Conservation (phyloP, 2,113 vertebrate species). For the Lanius ludovicianus region DNA sequence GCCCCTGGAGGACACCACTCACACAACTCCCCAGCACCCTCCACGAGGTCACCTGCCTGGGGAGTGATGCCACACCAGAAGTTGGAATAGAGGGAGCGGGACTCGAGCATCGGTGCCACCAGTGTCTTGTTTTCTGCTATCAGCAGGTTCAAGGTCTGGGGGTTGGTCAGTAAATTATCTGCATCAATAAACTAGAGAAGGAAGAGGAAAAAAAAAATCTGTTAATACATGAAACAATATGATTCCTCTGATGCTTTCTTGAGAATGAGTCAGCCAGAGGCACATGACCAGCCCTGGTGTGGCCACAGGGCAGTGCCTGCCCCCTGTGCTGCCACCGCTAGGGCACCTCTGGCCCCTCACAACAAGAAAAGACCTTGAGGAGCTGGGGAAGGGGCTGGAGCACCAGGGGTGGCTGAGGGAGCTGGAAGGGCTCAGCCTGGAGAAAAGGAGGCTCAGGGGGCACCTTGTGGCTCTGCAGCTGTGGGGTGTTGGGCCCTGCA, state of each 20-base stretch:
- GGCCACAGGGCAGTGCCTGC: neutral
- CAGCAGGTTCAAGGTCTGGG: constrained; percentile 84
- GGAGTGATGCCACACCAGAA: constrained; percentile 98
- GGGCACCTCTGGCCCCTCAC: neutral
- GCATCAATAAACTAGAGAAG: constrained; percentile 85
- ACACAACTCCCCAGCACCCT: neutral
- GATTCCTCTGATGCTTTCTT: neutral
- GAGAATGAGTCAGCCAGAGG: neutral
- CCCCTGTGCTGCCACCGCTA: neutral
- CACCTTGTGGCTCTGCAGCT: neutral
- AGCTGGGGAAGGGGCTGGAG: neutral
- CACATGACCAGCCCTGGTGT: neutral
- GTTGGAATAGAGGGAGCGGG: constrained; percentile 93
- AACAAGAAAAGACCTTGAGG: neutral
- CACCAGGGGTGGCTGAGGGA: accelerated
- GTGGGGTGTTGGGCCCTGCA: accelerated
- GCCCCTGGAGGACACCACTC: neutral
- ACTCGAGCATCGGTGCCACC: constrained; percentile 94
- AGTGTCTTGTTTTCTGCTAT: constrained; percentile 93
- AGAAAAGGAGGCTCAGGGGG: neutral
- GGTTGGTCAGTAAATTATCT: constrained; percentile 95
- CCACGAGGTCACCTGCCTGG: constrained; percentile 77
- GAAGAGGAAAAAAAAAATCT: neutral
- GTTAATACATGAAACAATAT: neutral
- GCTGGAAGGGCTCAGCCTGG: neutral